phyloP scores from a whole-genome alignment of 2,797 vertebrate genomes.

The Artibeus lituratus region DNA sequence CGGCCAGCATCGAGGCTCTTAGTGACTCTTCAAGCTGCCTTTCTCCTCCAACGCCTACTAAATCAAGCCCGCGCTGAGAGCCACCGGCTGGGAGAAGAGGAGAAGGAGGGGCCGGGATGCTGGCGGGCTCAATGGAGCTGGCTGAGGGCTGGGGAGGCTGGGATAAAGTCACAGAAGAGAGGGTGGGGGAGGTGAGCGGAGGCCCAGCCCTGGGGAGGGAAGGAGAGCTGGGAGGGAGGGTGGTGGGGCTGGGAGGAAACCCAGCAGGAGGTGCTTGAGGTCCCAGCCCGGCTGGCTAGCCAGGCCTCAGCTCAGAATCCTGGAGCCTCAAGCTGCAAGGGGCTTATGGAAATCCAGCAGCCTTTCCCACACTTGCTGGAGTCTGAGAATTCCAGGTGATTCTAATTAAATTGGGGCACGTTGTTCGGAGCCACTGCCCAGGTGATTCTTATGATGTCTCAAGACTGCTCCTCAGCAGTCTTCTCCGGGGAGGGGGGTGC shows the following conservation, averaged over 20 bases:
- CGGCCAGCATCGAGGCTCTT: constrained; percentile 38
- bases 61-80: constrained; percentile 63
- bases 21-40: constrained; percentile 51
- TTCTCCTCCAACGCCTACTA: constrained; percentile 63
- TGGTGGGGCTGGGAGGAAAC: background rate
- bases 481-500: background rate
- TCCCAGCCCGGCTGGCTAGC: background rate
- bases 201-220: background rate
- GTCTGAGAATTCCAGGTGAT: background rate
- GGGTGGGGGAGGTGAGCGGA: background rate
- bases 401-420: background rate
- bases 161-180: background rate
- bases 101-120: background rate
- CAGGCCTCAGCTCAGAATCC: background rate
- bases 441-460: background rate
- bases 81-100: constrained; percentile 19
- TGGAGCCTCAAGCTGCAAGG: background rate
- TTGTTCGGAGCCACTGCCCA: background rate
- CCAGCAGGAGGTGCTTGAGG: background rate
- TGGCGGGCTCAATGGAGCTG: background rate
- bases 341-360: background rate
- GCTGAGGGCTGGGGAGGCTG: background rate
- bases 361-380: background rate
- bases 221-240: too few relatives aligned
- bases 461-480: background rate